Evolutionary conservation across 23 tunicate species (phyloP), one percentile per base, ranked within the genome.

Genomic region (Aplidium turbinatum): DNA sequence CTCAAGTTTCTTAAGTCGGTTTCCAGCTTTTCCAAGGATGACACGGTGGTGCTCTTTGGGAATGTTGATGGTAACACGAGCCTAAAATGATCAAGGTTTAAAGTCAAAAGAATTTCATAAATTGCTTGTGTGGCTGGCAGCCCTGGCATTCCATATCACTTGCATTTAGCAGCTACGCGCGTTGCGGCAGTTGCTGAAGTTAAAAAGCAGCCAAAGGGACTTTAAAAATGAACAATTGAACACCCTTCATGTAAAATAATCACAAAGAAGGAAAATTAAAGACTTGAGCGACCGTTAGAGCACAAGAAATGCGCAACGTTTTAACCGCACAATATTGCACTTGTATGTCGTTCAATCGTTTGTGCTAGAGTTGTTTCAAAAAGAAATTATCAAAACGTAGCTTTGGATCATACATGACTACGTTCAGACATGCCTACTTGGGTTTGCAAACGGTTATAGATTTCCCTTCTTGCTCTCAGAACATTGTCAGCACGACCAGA

Each of bases 21-120:
- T 56, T 4, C 96, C 99, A 3, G 77, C 87, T 58, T 88, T 88
- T 31, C 99, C 99, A 16, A 95, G 72, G 39, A 95, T 95, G 48
- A 88, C 72, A 16, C 96, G 87, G 63, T 95, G 99, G 63, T 88
- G 96, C 33, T 83, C 96, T 56, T 93, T 85, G 11, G 98, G 98
- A 38, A 93, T 85, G 77, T 81, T 85, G 56, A 93, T 47, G 19
- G 88, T 81, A 22, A 86, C 42, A 22, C 74, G 62, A 45, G 88
- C 88, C 98, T 85, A 45, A 31, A 68, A 34, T 27, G 33, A 21
- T 4, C 52, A 55, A 11, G 24, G 62, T 11, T 18, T 6, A 55
- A 55, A 55, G 22, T 7, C 62, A 22, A 55, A 22, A 9, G 11
- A 42, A 9, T 11, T 16, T 16, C 50, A 42, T 16, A 9, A 42